Base-by-base conservation (phyloP, 2,888 invertebrate species). In the Drosophila paramelanica region DNA sequence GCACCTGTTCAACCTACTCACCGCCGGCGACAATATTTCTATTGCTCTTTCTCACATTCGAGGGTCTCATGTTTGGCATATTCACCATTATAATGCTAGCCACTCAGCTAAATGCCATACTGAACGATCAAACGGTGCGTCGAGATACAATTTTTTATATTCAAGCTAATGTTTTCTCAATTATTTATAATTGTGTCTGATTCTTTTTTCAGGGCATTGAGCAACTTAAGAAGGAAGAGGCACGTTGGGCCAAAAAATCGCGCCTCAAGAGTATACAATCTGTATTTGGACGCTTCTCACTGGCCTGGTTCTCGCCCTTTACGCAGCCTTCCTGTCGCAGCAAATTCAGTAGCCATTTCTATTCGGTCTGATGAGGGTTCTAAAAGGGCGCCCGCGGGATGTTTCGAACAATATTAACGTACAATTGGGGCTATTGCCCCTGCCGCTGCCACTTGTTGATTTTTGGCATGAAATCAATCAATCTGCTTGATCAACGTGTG, bases 71-170 rank as follows among this genome's bases (percentile, higher is more conserved):
- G 50, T 99, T 99, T 93, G 98, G 98, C 23, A 97, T 99, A 81
- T 99, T 99, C 93, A 99, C 99, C 1, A 96, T 96, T 27, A 98
- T 99, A 43, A 99, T 99, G 99, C 95, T 98, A 84, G 97, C 97
- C 50, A 98, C 98, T 0, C 99, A 99, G 92, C 93, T 99, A 43
- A 97, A 98, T 91, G 98, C 99, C 27, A 99, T 99, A 90, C 98
- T 98, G 95, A 97, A 98, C 90, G 99, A 99, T 93, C 98, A 99
- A 94, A 99, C 99, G 83, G 98, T 97, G 92, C 92, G 94, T 92
- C 50, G 55, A 11, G 8, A 25, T 17, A 5, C 31, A 31, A 10
- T 31, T 31, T 36, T 5, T 4, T 20, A 6, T 8, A 45, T 36
- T 25, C 39, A 33, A 10, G 5, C 3, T 10, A n/a, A 14, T 6